phyloP scores from a whole-genome alignment of 1,140 invertebrate species.

The Bombus ignitus region DNA sequence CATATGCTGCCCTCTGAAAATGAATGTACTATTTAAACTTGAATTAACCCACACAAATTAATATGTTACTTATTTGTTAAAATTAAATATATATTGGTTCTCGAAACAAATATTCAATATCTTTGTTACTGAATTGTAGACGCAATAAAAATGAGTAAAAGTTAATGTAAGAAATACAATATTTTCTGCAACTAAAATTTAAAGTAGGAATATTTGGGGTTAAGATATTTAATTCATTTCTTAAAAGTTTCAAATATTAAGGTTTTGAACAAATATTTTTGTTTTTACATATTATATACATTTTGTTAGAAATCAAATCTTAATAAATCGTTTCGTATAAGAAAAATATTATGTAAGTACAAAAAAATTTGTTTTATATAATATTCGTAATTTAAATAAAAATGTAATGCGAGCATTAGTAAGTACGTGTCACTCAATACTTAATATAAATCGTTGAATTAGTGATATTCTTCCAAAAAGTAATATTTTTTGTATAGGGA shows the following conservation, averaged over 20 bases:
- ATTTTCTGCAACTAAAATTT: not conserved
- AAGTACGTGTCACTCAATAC: too few relatives aligned
- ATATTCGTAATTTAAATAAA: not conserved
- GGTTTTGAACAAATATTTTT: not conserved
- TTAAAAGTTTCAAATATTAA: not conserved
- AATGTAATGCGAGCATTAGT: too few relatives aligned
- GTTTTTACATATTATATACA: not conserved
- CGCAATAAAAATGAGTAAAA: not conserved
- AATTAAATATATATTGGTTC: not conserved
- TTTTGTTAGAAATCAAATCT: not conserved
- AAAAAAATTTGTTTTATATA: not conserved
- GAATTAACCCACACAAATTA: not conserved
- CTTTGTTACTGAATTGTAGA: not conserved
- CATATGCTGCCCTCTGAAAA: slow-evolving; percentile 36
- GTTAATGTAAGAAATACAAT: not conserved
- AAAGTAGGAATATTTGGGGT: not conserved
- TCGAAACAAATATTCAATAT: not conserved
- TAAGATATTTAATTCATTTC: not conserved
- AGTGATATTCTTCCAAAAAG: not conserved
- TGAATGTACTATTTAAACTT: not conserved
- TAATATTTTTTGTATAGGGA: not conserved
- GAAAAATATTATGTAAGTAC: not conserved
- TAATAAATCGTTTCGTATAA: not conserved
- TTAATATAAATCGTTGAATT: not conserved
- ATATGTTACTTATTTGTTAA: not conserved